A percentile compares a stretch with the other conserved stretches of the same genome.
Conservation (phyloP, 2,888 invertebrate genomes). For the Ormyrus rosae region DNA sequence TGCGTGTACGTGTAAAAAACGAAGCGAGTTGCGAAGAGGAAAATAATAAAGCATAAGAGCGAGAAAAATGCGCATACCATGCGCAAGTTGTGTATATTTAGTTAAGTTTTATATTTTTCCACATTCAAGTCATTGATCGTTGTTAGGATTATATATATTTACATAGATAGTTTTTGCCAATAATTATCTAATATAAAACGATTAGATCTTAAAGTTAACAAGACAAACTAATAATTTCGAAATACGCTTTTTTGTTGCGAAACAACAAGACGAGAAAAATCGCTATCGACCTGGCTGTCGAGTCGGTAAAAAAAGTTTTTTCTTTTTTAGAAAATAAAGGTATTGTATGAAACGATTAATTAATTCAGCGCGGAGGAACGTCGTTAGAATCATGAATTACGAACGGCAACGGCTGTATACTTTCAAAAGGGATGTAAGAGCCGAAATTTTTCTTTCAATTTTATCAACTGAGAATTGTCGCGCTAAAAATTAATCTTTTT, state of each 20-base stretch:
- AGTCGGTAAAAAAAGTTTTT: slow-evolving; percentile 34
- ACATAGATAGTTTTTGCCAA: slow-evolving; percentile 60
- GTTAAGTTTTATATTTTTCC: slow-evolving; percentile 76
- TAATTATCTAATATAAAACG: slow-evolving; percentile 54
- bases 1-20: slow-evolving; percentile 55
- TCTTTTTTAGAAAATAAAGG: slow-evolving; percentile 18
- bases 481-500: slow-evolving; percentile 55
- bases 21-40: slow-evolving; percentile 17
- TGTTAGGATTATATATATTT: slow-evolving; percentile 67
- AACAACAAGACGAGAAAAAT: slow-evolving; percentile 32
- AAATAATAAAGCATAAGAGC: slow-evolving; percentile 41
- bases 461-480: slow-evolving; percentile 50
- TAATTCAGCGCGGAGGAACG: slow-evolving; percentile 6
- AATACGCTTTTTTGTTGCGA: slow-evolving; percentile 31
- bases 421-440: slow-evolving; percentile 49
- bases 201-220: slow-evolving; percentile 31
- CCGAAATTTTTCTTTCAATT: slow-evolving; percentile 37
- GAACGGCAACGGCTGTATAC: slow-evolving; percentile 15
- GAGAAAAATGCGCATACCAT: slow-evolving; percentile 55
- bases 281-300: slow-evolving; percentile 34
- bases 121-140: slow-evolving; percentile 74
- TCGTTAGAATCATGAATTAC: background rate
- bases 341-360: slow-evolving; percentile 20
- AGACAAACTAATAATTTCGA: slow-evolving; percentile 26
- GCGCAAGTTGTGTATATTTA: slow-evolving; percentile 72